Conservation (phyloP, 2,797 vertebrate species). For the Paramormyrops hopkinsi region DNA sequence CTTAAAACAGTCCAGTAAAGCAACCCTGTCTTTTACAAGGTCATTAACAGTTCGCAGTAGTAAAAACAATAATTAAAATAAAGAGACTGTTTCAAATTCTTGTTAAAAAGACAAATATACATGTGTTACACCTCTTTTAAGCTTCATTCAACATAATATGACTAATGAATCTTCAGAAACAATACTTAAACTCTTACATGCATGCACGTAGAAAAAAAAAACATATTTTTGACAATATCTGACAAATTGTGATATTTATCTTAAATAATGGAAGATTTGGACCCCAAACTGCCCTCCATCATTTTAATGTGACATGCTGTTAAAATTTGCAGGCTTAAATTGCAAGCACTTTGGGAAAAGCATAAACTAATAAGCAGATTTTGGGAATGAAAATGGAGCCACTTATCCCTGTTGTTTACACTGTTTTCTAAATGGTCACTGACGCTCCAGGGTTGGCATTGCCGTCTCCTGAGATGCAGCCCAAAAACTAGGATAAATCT, state of each 20-base stretch:
- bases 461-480: neutral
- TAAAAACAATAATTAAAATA: neutral
- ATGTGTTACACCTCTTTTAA: neutral
- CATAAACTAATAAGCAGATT: neutral
- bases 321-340: neutral
- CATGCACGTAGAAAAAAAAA: neutral
- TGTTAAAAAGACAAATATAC: neutral
- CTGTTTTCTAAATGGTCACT: neutral
- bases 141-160: neutral
- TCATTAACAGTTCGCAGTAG: neutral
- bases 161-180: neutral
- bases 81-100: neutral
- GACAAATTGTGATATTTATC: neutral
- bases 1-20: neutral
- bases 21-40: neutral
- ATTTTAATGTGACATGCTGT: neutral
- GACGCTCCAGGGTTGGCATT: neutral
- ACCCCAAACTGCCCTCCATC: neutral
- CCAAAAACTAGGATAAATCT: neutral
- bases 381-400: neutral
- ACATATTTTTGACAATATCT: neutral
- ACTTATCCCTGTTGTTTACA: neutral
- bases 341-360: neutral
- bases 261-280: constrained; percentile 5
- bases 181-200: neutral